phyloP scores from a whole-genome alignment of 2,888 invertebrate species.

The Lamellibrachia columna region DNA sequence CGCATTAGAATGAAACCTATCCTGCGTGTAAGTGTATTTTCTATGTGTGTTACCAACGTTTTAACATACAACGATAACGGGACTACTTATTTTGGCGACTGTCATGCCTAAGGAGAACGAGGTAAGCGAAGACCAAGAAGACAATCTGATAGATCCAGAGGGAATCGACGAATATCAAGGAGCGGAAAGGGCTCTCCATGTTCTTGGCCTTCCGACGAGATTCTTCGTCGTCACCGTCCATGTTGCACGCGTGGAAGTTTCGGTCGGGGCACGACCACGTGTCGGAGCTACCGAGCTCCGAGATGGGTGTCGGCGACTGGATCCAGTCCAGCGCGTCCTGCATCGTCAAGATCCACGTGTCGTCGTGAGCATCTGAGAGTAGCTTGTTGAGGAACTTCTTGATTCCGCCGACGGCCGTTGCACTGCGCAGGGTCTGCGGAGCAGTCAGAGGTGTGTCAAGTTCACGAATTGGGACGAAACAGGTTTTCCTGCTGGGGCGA shows the following conservation, averaged over 20 bases:
- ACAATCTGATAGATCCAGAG: constrained; percentile 21
- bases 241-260: constrained; percentile 20
- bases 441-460: neutral
- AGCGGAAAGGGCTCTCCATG: constrained; percentile 4
- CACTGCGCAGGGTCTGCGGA: constrained; percentile 20
- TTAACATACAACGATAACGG: neutral
- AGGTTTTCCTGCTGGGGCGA: too few relatives aligned
- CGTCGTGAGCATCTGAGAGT: constrained; percentile 17
- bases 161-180: neutral
- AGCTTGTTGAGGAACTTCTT: constrained; percentile 22
- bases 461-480: neutral
- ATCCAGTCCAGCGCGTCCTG: constrained; percentile 24
- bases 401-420: constrained; percentile 19
- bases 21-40: too few relatives aligned
- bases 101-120: constrained; percentile 18
- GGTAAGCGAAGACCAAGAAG: constrained; percentile 14
- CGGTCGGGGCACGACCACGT: constrained; percentile 20
- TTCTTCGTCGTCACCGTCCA: neutral
- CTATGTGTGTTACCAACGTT: neutral
- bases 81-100: neutral
- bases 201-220: neutral
- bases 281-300: constrained; percentile 19
- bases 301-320: constrained; percentile 18
- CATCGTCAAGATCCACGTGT: constrained; percentile 22
- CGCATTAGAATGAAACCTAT: too few relatives aligned